Conservation (phyloP, 1,140 invertebrate species). For the Pantala flavescens region DNA sequence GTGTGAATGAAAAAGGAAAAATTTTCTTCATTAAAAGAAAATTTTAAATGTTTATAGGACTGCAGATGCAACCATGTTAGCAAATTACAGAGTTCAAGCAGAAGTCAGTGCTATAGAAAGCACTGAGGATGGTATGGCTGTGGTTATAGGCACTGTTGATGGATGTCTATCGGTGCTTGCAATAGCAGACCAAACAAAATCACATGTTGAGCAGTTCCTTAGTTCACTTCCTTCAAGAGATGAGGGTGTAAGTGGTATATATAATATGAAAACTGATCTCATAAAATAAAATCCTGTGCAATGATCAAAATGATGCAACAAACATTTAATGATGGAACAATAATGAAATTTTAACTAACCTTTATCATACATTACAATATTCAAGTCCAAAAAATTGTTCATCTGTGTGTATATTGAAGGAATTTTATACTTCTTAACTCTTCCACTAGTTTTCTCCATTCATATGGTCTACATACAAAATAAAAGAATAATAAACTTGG, state of each 20-base stretch:
- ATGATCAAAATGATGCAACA: too few species aligned
- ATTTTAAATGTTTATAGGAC: constrained; percentile 43
- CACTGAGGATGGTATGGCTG: constrained; percentile 62
- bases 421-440: too few species aligned
- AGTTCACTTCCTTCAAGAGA: constrained; percentile 57
- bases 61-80: constrained; percentile 76
- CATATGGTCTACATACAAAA: too few species aligned
- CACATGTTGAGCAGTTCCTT: constrained; percentile 54
- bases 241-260: constrained; percentile 42
- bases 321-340: too few species aligned
- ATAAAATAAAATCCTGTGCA: too few species aligned
- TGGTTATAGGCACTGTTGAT: constrained; percentile 85
- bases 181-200: constrained; percentile 66
- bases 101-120: constrained; percentile 79
- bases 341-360: too few species aligned
- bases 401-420: too few species aligned
- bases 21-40: constrained; percentile 14
- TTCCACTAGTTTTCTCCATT: too few species aligned
- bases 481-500: too few species aligned
- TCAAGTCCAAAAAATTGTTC: too few species aligned
- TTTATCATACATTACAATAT: too few species aligned
- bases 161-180: constrained; percentile 86
- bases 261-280: not conserved
- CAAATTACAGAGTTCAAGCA: constrained; percentile 85
- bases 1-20: constrained; percentile 21